Percentiles rank a stretch among this genome's conserved stretches.
Conservation (phyloP, 2,797 vertebrate species). For the Sciurus vulgaris region DNA sequence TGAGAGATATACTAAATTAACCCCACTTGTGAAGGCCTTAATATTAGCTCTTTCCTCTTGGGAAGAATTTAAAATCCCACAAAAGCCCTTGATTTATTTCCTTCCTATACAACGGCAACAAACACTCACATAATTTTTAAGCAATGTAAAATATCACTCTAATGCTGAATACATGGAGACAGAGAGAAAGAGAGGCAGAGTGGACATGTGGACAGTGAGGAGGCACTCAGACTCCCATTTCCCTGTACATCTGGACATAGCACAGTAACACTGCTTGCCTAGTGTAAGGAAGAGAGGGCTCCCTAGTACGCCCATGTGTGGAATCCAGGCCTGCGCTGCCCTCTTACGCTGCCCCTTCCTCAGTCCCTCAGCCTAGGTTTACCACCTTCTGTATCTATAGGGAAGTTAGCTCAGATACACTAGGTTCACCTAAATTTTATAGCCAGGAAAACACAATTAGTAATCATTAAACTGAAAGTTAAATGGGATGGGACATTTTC, state of each 20-base stretch:
- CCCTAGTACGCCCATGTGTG: slow-evolving; percentile 56
- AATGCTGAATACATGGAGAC: slow-evolving; percentile 72
- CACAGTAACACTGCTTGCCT: slow-evolving; percentile 71
- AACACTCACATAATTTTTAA: slow-evolving; percentile 88
- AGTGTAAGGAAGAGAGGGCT: slow-evolving; percentile 61
- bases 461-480: slow-evolving; percentile 23
- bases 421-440: slow-evolving; percentile 52
- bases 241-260: slow-evolving; percentile 35
- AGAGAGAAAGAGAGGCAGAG: neutral
- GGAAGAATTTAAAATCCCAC: slow-evolving; percentile 90
- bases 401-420: neutral
- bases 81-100: slow-evolving; percentile 89
- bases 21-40: slow-evolving; percentile 90
- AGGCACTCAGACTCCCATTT: slow-evolving; percentile 76
- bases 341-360: slow-evolving; percentile 9
- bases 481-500: neutral
- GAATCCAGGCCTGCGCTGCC: slow-evolving; percentile 20
- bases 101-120: slow-evolving; percentile 89
- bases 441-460: slow-evolving; percentile 21
- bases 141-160: slow-evolving; percentile 86
- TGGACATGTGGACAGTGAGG: neutral
- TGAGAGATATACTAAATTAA: slow-evolving; percentile 89
- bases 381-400: neutral
- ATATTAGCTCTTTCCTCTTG: slow-evolving; percentile 89
- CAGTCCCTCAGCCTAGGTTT: slow-evolving; percentile 28